Conservation (phyloP, 64 coral and sea anemone genomes). For the Catalaphyllia jardinei region DNA sequence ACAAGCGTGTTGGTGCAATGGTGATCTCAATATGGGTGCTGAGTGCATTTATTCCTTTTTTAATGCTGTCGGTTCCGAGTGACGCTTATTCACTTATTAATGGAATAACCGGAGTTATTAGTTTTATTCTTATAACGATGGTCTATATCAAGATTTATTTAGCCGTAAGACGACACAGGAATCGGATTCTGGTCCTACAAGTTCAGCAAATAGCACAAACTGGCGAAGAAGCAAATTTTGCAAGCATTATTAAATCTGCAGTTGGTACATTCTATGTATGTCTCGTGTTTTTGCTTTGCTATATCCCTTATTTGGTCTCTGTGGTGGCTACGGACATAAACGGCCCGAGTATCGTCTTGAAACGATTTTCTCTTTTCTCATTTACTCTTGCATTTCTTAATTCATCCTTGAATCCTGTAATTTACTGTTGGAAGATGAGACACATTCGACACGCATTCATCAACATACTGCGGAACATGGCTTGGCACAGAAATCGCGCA, state of each 20-base stretch:
- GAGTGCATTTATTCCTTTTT: background rate
- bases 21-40: background rate
- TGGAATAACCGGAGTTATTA: background rate
- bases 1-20: conserved; percentile 7
- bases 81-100: background rate
- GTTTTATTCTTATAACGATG: background rate
- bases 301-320: background rate
- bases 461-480: background rate
- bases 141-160: conserved; percentile 1
- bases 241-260: background rate
- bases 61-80: background rate
- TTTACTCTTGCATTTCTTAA: background rate
- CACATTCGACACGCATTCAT: background rate
- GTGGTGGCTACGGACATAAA: background rate
- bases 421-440: conserved; percentile 1
- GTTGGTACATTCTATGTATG: background rate
- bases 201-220: background rate
- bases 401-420: background rate
- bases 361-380: background rate
- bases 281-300: background rate
- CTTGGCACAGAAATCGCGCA: background rate
- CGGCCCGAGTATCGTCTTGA: background rate
- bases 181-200: background rate
- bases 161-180: background rate
- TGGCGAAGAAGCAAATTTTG: background rate